These are phyloP conservation scores for Poecilia velifera DNA, from an alignment of 2,797 vertebrate genomes.

Conservation along the genomic window DNA sequence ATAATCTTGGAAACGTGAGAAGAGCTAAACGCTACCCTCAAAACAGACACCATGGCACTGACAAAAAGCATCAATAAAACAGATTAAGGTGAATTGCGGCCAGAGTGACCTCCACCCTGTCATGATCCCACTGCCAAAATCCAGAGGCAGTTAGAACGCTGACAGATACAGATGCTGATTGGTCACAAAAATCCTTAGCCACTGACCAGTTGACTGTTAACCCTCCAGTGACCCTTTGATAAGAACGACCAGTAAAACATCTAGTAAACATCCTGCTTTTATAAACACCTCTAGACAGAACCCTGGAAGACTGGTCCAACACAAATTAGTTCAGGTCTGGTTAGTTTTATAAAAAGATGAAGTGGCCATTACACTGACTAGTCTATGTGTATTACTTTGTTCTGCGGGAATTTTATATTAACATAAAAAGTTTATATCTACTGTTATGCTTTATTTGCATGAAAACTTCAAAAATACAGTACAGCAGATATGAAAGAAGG, in stretches of 20 bases:
- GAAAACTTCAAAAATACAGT: neutral
- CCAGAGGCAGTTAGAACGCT: constrained; percentile 56
- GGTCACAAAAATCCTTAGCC: constrained; percentile 55
- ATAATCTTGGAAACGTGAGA: constrained; percentile 39
- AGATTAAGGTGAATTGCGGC: constrained; percentile 69
- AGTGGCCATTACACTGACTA: neutral
- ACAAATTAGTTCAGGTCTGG: constrained; percentile 31
- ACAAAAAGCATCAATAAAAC: constrained; percentile 68
- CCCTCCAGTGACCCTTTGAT: constrained; percentile 78
- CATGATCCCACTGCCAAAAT: constrained; percentile 59
- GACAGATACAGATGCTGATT: constrained; percentile 53
- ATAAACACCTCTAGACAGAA: constrained; percentile 53
- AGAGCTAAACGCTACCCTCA: constrained; percentile 39
- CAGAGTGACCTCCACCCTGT: constrained; percentile 69
- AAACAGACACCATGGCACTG: constrained; percentile 60
- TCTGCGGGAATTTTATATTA: neutral
- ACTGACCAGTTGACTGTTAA: constrained; percentile 69
- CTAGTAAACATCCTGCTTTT: constrained; percentile 76
- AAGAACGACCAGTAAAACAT: constrained; percentile 70
- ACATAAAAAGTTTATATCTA: constrained; percentile 10
- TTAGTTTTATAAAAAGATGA: neutral
- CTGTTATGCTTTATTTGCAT: neutral
- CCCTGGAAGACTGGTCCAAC: constrained; percentile 24
- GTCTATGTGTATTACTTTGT: neutral
- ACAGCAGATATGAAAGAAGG: neutral